Percentiles rank a stretch among this genome's conserved stretches.
These are phyloP conservation scores for Drosophila nannoptera DNA, from an alignment of 1,140 invertebrate species.

Conservation along the genomic window DNA sequence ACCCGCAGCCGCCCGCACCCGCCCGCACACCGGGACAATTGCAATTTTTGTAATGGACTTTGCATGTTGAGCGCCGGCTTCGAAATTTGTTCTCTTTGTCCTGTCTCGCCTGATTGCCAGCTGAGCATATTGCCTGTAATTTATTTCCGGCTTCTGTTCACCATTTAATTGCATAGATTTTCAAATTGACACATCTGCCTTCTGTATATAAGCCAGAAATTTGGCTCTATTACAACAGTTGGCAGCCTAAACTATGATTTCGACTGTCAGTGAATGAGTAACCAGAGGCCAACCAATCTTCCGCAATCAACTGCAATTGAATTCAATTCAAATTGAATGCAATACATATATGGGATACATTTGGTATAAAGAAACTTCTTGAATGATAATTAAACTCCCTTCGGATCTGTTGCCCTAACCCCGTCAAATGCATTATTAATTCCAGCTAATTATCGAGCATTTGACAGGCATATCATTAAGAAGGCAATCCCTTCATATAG, in stretches of 20 bases:
- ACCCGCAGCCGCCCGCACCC: constrained; percentile 25
- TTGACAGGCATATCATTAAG: background rate
- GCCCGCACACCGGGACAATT: constrained; percentile 45
- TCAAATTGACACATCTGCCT: constrained; percentile 46
- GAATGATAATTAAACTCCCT: too few species aligned
- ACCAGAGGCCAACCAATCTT: too few species aligned
- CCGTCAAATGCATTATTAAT: background rate
- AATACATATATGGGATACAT: too few species aligned
- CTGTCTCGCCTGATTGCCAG: constrained; percentile 23
- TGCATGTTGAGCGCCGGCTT: constrained; percentile 62
- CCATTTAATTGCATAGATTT: constrained; percentile 46
- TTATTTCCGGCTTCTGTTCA: constrained; percentile 60
- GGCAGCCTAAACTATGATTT: too few species aligned
- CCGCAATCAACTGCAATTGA: too few species aligned
- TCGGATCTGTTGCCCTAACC: too few species aligned
- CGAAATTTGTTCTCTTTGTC: constrained; percentile 14
- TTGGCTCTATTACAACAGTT: too few species aligned
- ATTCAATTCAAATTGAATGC: too few species aligned
- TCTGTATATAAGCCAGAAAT: too few species aligned
- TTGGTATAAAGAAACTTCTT: too few species aligned
- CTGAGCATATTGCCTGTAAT: constrained; percentile 54
- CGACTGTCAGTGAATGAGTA: too few species aligned
- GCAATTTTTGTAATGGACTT: constrained; percentile 70
- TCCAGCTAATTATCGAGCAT: background rate
- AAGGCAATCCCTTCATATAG: background rate